A percentile compares a stretch with the other conserved stretches of the same genome.
These are phyloP conservation scores for Sandelia bainsii DNA, from an alignment of 2,797 vertebrate species.

Conservation along the genomic window DNA sequence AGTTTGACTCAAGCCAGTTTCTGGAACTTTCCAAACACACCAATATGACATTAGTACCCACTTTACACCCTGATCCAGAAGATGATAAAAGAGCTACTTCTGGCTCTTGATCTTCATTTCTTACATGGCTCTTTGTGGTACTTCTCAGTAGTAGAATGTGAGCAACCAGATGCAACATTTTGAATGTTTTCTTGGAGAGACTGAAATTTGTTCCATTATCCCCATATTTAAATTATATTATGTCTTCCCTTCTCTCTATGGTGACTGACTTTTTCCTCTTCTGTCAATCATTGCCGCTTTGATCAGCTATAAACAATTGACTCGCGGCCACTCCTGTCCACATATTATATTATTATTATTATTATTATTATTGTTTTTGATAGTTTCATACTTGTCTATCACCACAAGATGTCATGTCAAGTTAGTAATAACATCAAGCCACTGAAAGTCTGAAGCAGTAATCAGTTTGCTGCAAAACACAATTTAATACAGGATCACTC, in stretches of 20 bases:
- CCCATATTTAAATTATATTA: neutral
- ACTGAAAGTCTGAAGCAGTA: no score
- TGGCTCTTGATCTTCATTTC: neutral
- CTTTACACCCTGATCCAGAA: no score
- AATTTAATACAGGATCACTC: neutral
- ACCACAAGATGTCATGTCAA: no score
- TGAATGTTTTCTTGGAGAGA: neutral
- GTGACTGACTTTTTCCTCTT: neutral
- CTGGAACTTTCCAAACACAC: neutral
- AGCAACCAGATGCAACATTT: neutral
- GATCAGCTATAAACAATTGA: neutral
- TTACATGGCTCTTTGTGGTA: neutral
- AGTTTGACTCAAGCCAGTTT: neutral
- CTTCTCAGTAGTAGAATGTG: neutral
- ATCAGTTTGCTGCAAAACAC: no score
- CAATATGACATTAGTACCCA: no score
- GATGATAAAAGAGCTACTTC: neutral
- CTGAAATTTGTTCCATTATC: neutral
- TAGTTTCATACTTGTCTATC: no score
- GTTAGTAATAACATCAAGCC: slow-evolving; percentile 1
- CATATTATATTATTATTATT: no score
- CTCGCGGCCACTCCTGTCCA: no score
- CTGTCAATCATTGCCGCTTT: neutral
- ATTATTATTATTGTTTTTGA: no score
- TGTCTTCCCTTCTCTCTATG: neutral